Evolutionary conservation across 1,140 invertebrate genomes (phyloP).

Genomic region (Anoplolepis gracilipes): DNA sequence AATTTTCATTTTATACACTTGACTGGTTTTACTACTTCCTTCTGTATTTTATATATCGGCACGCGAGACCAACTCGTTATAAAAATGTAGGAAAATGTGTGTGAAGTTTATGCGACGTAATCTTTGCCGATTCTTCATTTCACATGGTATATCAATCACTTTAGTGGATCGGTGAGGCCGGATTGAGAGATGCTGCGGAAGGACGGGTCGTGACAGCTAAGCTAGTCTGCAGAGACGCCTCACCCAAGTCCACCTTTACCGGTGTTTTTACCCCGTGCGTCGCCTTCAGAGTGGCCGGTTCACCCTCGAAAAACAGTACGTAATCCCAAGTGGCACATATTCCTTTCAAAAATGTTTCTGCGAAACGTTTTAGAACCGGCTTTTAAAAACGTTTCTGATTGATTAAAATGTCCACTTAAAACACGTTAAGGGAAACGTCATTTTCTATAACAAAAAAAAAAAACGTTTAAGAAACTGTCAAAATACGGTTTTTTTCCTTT

Average conservation of each 20-base stretch:
- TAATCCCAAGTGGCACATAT: conserved; percentile 49
- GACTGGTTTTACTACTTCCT: not conserved
- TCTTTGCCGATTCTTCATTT: not conserved
- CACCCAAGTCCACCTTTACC: conserved; percentile 84
- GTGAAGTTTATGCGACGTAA: not conserved
- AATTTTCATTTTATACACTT: conserved; percentile 9
- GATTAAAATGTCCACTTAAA: no score
- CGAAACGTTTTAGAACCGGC: no score
- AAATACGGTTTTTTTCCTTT: no score
- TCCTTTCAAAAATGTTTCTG: no score
- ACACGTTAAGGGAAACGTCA: no score
- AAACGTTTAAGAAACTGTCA: no score
- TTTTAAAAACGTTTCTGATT: no score
- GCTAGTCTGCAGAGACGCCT: conserved; percentile 92
- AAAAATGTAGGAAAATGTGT: not conserved
- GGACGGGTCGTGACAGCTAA: conserved; percentile 92
- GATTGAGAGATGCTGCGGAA: conserved; percentile 90
- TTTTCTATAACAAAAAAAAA: no score
- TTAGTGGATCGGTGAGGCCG: conserved; percentile 93
- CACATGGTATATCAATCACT: conserved; percentile 74
- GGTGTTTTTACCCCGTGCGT: conserved; percentile 93
- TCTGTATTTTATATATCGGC: not conserved
- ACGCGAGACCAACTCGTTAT: not conserved
- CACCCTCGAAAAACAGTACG: conserved; percentile 91
- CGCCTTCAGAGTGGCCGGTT: conserved; percentile 93